Evolutionary conservation across 2,888 invertebrate genomes (phyloP), one percentile per base, ranked within the genome.

Genomic region (Andrena marginata): DNA sequence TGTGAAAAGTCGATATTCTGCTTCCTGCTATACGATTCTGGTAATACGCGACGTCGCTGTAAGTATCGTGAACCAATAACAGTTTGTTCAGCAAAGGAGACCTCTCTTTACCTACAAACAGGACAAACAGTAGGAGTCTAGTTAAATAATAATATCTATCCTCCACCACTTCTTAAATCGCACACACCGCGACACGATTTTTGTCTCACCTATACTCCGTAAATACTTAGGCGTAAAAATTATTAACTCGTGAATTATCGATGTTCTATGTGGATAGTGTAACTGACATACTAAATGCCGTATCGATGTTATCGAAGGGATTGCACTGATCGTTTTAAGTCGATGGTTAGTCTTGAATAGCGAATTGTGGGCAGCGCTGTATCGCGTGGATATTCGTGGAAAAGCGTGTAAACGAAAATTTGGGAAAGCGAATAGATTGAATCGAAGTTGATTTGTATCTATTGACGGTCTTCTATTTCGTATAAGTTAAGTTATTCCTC

Each of bases 91-190:
- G 48, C 42, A 64, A 76, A 49, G 65, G 60, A 75, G 56, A 70
- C 23, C 35, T 59, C 70, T 75, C 63, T 77, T 80, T 63, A 77
- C 81, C 86, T 79, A 86, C 81, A 20, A 84, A 81, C 76, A 81
- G 78, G 81, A 86, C 86, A 82, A 84, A 84, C 65, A 56, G 77
- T 67, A 73, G 69, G 29, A 35, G 31, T 54, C 33, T 68, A 67
- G 68, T 8, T 20, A 63, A 67, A 48, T 51, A n/a, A 42, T 16
- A 54, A 26, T 78, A 72, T 49, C 48, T 48, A 77, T 69, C 26
- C 13, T 48, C 23, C 65, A 13, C 20, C 23, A 49, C 2, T 20
- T 23, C 33, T 48, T 2, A 42, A n/a, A 20, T 20, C 48, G 29
- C 13, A 33, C 67, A 10, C 23, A 16, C 20, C 5, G 29, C 16